Conservation (phyloP, 2,797 vertebrate genomes). For the Champsocephalus esox region DNA sequence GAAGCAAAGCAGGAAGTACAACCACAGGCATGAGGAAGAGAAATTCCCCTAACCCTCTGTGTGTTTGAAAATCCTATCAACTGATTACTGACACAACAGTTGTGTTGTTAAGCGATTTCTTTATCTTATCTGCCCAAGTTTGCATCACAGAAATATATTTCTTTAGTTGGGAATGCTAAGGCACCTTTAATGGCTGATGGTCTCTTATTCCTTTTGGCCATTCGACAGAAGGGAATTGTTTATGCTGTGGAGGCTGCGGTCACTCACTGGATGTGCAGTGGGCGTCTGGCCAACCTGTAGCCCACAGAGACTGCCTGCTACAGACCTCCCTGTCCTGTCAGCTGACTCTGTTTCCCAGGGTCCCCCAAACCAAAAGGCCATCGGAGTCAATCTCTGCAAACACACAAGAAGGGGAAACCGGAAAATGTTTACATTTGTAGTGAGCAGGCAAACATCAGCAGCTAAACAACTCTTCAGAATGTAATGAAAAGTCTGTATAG, state of each 20-base stretch:
- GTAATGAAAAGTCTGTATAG: slow-evolving; percentile 26
- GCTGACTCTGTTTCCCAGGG: slow-evolving; percentile 86
- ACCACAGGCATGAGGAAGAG: slow-evolving; percentile 44
- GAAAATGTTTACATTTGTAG: slow-evolving; percentile 77
- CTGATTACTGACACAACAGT: background rate
- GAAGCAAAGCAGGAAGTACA: slow-evolving; percentile 53
- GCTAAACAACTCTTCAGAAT: slow-evolving; percentile 42
- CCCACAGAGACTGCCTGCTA: slow-evolving; percentile 70
- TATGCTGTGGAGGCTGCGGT: slow-evolving; percentile 61
- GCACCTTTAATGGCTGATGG: slow-evolving; percentile 13
- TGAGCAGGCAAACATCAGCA: slow-evolving; percentile 49
- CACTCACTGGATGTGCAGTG: slow-evolving; percentile 68
- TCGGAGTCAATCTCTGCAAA: slow-evolving; percentile 84
- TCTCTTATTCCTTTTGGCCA: slow-evolving; percentile 55
- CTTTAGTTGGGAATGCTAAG: background rate
- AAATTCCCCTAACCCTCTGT: slow-evolving; percentile 1
- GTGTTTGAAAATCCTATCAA: slow-evolving; percentile 17
- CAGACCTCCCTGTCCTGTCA: slow-evolving; percentile 79
- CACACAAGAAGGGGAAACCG: slow-evolving; percentile 74
- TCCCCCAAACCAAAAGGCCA: slow-evolving; percentile 81
- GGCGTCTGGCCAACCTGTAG: slow-evolving; percentile 72
- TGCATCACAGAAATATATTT: slow-evolving; percentile 1
- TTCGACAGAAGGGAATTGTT: slow-evolving; percentile 68
- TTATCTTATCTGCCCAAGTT: background rate
- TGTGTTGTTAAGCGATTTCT: background rate